Percentiles rank a stretch among this genome's conserved stretches.
These are phyloP conservation scores for Litocranius walleri DNA, from an alignment of 2,113 vertebrate genomes.

Conservation along the genomic window DNA sequence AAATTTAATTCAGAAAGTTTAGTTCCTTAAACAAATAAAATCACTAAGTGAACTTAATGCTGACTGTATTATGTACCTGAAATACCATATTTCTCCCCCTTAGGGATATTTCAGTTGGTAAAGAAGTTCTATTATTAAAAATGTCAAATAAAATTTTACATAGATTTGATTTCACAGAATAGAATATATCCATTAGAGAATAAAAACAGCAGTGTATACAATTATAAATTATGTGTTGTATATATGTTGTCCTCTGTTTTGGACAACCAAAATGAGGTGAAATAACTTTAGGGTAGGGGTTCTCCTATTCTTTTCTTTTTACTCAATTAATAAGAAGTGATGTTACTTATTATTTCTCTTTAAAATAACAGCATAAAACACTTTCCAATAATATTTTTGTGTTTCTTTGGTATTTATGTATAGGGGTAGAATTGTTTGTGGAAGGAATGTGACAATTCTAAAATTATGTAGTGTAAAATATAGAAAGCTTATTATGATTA, in stretches of 20 bases:
- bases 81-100: neutral
- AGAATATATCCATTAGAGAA: neutral
- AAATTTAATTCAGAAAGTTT: neutral
- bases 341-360: neutral
- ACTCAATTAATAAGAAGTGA: neutral
- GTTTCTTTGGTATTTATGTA: neutral
- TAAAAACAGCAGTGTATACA: neutral
- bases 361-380: neutral
- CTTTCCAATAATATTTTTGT: neutral
- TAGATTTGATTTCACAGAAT: neutral
- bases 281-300: neutral
- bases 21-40: neutral
- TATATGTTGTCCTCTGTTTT: neutral
- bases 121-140: neutral
- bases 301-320: neutral
- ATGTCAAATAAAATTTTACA: neutral
- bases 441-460: neutral
- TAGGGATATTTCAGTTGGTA: neutral
- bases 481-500: neutral
- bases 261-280: neutral
- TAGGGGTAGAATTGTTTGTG: neutral
- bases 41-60: neutral
- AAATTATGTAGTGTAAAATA: neutral
- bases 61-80: neutral
- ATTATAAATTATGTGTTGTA: neutral